Evolutionary conservation across 2,888 invertebrate species (phyloP).

Genomic region (Ormyrus pomaceus): DNA sequence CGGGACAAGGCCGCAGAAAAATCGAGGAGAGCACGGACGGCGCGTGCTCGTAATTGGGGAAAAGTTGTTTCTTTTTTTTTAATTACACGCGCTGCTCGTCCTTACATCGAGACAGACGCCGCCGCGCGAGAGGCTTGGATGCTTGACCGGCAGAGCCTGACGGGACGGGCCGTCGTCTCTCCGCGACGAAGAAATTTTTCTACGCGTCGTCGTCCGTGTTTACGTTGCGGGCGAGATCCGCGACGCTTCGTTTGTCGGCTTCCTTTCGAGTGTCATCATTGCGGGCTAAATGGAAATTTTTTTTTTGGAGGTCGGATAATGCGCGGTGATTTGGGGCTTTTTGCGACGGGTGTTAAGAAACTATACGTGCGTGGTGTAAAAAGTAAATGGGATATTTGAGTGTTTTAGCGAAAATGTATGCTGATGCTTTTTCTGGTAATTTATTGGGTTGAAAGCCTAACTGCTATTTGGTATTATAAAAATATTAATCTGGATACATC

Average conservation of each 20-base stretch:
- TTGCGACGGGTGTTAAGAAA: no score
- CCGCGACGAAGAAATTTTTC: neutral
- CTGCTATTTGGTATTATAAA: no score
- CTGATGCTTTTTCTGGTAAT: no score
- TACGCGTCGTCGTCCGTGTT: neutral
- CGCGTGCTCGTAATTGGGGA: constrained; percentile 23
- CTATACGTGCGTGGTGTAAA: no score
- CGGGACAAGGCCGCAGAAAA: constrained; percentile 42
- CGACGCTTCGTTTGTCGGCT: constrained; percentile 4
- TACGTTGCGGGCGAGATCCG: neutral
- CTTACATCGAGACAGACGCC: neutral
- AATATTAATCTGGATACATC: no score
- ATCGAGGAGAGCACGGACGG: neutral
- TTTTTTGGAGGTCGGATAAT: neutral
- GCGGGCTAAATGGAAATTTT: neutral
- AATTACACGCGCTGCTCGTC: constrained; percentile 7
- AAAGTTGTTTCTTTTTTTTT: constrained; percentile 31
- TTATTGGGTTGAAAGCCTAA: no score
- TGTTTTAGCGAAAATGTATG: no score
- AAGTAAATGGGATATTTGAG: no score
- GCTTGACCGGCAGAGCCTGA: constrained; percentile 46
- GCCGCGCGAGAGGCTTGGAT: neutral
- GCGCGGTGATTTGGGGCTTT: no score
- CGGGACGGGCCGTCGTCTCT: neutral
- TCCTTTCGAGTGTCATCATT: neutral